Percentiles rank a stretch among this genome's conserved stretches.
Evolutionary conservation across 92 coral and sea anemone genomes (phyloP).

Genomic region (Paramuricea clavata): DNA sequence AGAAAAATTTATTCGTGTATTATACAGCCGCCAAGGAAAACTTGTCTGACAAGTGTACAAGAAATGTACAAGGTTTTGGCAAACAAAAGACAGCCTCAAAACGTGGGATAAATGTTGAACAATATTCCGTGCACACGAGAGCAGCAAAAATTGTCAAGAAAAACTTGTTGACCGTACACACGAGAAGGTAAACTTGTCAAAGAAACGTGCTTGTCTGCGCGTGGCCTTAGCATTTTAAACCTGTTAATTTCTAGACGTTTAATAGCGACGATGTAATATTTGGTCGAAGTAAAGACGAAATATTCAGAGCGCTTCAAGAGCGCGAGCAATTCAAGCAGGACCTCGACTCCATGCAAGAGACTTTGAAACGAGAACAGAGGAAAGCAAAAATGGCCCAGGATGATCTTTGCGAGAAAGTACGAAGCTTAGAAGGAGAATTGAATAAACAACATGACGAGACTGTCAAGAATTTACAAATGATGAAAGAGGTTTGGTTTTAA

Average conservation of each 20-base stretch:
- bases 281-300: constrained; percentile 39
- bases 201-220: too few relatives aligned
- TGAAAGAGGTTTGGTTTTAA: constrained; percentile 41
- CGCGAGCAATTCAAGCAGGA: constrained; percentile 30
- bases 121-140: too few relatives aligned
- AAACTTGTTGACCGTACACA: too few relatives aligned
- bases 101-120: too few relatives aligned
- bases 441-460: constrained; percentile 13
- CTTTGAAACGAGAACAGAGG: constrained; percentile 17
- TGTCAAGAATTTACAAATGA: constrained; percentile 14
- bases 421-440: constrained; percentile 21
- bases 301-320: constrained; percentile 26
- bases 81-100: too few relatives aligned
- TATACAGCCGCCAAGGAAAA: too few relatives aligned
- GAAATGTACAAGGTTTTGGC: too few relatives aligned
- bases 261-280: constrained; percentile 21
- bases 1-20: too few relatives aligned
- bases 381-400: constrained; percentile 26
- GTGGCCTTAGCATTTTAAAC: too few relatives aligned
- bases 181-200: too few relatives aligned
- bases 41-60: too few relatives aligned
- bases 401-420: constrained; percentile 24
- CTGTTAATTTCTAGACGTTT: constrained; percentile 7
- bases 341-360: constrained; percentile 24
- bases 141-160: too few relatives aligned